Evolutionary conservation across 2,888 invertebrate species (phyloP), one percentile per base, ranked within the genome.

Genomic region (Pseudococcus jackbeardsleyi): DNA sequence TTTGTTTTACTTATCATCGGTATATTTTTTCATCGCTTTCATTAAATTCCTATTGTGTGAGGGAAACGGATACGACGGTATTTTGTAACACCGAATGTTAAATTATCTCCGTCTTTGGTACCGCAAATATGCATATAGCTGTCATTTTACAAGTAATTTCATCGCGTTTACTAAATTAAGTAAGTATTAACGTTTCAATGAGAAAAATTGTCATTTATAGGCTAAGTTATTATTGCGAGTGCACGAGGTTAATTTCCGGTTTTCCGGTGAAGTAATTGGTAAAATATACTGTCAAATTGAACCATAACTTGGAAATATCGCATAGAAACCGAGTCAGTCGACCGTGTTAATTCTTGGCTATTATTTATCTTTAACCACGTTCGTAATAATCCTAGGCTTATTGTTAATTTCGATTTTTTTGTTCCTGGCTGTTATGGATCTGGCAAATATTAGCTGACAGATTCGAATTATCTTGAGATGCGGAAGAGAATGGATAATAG

Each of bases 171-270:
- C 26, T 33, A 33, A 33, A 33, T 33, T 33, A 33, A 33, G 26
- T 33, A 33, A 33, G 26, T 33, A 79, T 42, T 46, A 79, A 79
- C 42, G 42, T 79, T 79, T 79, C 79, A 79, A 42, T 79, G 79
- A 42, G 26, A 15, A 79, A 79, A 79, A n/a, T 79, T 42, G 79
- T 79, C 79, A 42, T 72, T 72, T 72, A 26, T 79, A 79, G 42
- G n/a, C 8, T 79, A 42, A 8, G 19, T 9, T 79, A 7, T 39
- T 11, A 64, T 15, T 9, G 5, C 68, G 59, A 59, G 46, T 79
- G n/a, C 17, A 19, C 79, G 79, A 79, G 79, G 79, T 39, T 79
- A 79, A 79, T 79, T 79, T 79, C 79, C 79, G 79, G 79, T 79
- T 79, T 79, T 79, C 79, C 79, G 79, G 8, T 79, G 8, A 79